Conservation (phyloP, 2,797 vertebrate genomes). For the Artibeus jamaicensis region DNA sequence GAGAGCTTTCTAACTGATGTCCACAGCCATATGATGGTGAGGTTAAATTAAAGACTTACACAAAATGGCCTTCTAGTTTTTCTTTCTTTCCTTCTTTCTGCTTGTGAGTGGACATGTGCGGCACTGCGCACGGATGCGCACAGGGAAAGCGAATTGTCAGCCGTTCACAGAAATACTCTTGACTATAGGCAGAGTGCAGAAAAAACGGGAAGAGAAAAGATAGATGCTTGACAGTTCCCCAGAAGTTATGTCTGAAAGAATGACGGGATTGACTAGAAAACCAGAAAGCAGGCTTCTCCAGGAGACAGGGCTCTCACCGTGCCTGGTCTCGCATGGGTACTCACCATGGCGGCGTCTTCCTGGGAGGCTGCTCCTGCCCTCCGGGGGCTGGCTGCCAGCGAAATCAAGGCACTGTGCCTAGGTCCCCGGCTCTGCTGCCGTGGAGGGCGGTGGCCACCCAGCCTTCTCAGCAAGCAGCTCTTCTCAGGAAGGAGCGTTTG, state of each 20-base stretch:
- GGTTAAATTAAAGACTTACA: not conserved
- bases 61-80: not conserved
- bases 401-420: not conserved
- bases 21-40: not conserved
- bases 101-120: not conserved
- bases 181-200: not conserved
- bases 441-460: not conserved
- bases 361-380: accelerated
- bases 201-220: not conserved
- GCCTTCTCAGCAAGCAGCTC: not conserved
- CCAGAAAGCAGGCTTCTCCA: not conserved
- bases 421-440: accelerated
- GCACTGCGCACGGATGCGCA: not conserved
- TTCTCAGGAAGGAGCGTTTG: not conserved
- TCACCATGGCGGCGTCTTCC: slow-evolving; percentile 36
- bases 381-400: not conserved
- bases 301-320: not conserved
- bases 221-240: not conserved
- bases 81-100: not conserved
- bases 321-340: not conserved
- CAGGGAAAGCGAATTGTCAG: not conserved
- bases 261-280: slow-evolving; percentile 23
- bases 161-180: not conserved
- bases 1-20: slow-evolving; percentile 10
- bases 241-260: not conserved